Base-by-base conservation (phyloP, 2,888 invertebrate genomes). In the Meliscaeva auricollis region DNA sequence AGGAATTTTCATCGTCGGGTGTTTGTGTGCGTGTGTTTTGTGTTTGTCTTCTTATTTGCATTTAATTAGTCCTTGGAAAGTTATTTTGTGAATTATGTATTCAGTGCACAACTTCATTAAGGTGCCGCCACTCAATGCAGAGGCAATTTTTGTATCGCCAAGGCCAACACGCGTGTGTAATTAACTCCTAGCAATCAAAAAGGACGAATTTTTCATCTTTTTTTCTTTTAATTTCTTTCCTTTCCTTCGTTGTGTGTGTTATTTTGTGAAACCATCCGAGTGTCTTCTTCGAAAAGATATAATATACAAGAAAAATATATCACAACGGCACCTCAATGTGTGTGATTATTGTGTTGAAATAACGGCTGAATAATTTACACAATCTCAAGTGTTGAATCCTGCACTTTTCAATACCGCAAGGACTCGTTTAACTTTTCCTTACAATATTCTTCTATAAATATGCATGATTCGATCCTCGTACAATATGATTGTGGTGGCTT, bases 151-250 rank as follows among this genome's bases (percentile, higher is more conserved):
- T 20, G 9, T 20, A 13, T 74, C 66, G 20, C 64, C 80, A 80
- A 84, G 84, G 84, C 75, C 75, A 50, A 15, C 20, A 3, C 60
- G 75, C 35, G 75, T 74, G 69, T 79, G 52, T 78, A 75, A 84
- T 75, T 75, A 80, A 70, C 35, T 73, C 22, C 41, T 68, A 9
- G 58, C 41, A 41, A 22, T 22, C 22, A 8, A 41, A 22, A 77
- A 58, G 26, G n/a, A n/a, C n/a, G n/a, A n/a, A n/a, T n/a, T n/a
- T n/a, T n/a, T 44, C 2, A 11, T 26, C 4, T 11, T 62, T 8
- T 30, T 30, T 54, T 11, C 5, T 38, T 41, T 38, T 9, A 7
- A 3, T n/a, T 5, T 26, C 38, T 41, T 41, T 52, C 52, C 26
- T 32, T 46, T 3, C 50, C 15, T 38, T 38, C 11, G 32, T 69